These are phyloP conservation scores for Sebastes goodei DNA, from an alignment of 2,797 vertebrate genomes.

Conservation along the genomic window DNA sequence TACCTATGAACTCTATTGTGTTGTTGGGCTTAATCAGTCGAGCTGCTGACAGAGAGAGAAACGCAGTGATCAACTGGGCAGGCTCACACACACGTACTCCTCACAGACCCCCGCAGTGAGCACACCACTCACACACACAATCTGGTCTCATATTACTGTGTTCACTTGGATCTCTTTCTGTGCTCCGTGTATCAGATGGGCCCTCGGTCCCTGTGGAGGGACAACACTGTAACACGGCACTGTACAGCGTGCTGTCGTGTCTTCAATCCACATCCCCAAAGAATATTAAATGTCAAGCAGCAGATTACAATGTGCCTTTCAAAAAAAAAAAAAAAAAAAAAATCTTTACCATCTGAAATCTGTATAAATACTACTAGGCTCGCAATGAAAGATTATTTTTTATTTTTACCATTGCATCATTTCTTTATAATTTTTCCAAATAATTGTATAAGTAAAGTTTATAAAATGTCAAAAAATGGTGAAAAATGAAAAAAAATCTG, in stretches of 20 bases:
- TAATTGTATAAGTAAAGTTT: accelerated
- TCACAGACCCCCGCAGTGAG: slow-evolving; percentile 70
- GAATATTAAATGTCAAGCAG: slow-evolving; percentile 78
- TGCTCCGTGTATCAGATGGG: slow-evolving; percentile 75
- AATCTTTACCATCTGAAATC: slow-evolving; percentile 19
- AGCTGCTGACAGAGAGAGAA: slow-evolving; percentile 78
- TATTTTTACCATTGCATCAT: neutral
- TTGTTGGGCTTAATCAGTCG: slow-evolving; percentile 81
- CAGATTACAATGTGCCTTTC: slow-evolving; percentile 64
- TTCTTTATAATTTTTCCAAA: neutral
- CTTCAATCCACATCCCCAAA: slow-evolving; percentile 68
- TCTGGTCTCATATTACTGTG: slow-evolving; percentile 71
- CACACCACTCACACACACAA: slow-evolving; percentile 33
- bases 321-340: slow-evolving; percentile 11
- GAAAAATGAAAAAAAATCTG: neutral
- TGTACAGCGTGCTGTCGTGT: slow-evolving; percentile 66
- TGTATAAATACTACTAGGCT: neutral
- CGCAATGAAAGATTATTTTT: neutral
- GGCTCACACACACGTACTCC: slow-evolving; percentile 66
- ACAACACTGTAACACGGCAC: slow-evolving; percentile 75
- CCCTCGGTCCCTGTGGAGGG: slow-evolving; percentile 68
- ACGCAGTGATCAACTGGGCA: slow-evolving; percentile 65
- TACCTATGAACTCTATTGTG: slow-evolving; percentile 84
- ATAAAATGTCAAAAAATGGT: neutral
- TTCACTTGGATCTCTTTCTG: slow-evolving; percentile 78